These are phyloP conservation scores for Spilogale gracilis DNA, from an alignment of 2,113 vertebrate genomes.

Conservation along the genomic window DNA sequence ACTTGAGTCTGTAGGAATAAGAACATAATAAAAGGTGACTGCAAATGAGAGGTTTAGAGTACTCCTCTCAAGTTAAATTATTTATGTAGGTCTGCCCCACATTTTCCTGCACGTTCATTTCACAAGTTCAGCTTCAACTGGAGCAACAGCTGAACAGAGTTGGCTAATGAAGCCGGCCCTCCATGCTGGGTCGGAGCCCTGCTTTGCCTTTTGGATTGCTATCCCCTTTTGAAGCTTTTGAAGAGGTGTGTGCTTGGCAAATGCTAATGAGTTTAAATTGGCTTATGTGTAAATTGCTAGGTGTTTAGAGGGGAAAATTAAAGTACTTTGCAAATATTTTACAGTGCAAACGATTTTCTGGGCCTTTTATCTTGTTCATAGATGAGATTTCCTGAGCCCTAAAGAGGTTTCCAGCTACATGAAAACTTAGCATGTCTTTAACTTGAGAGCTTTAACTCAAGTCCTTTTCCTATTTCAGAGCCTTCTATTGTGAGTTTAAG, in stretches of 20 bases:
- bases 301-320: background rate
- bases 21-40: background rate
- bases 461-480: background rate
- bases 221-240: background rate
- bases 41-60: background rate
- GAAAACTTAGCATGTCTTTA: conserved; percentile 11
- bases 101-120: background rate
- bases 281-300: background rate
- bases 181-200: background rate
- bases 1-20: background rate
- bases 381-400: background rate
- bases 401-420: background rate
- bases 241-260: background rate
- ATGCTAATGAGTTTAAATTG: background rate
- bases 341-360: background rate
- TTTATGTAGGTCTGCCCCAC: background rate
- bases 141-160: background rate
- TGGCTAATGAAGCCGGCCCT: background rate
- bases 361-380: background rate
- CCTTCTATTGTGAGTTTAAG: background rate
- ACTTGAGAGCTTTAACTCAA: background rate
- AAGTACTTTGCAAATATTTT: background rate
- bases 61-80: background rate
- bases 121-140: background rate
- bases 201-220: background rate